Percentiles rank a stretch among this genome's conserved stretches.
Conservation (phyloP, 35 echinoderm and acorn worm species). For the Hemicentrotus pulcherrimus region DNA sequence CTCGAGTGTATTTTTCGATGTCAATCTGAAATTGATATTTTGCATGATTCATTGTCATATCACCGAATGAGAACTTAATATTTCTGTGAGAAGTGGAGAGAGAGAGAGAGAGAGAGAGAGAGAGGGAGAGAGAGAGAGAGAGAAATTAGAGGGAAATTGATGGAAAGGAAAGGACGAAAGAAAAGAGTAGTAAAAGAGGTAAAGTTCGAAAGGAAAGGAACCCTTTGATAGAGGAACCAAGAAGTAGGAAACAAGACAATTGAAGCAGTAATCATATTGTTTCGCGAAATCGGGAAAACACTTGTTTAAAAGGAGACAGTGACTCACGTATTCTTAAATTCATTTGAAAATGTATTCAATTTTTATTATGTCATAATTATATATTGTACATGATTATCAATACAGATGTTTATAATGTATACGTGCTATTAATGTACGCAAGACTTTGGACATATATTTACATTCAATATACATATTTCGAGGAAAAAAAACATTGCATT, state of each 20-base stretch:
- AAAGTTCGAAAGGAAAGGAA: not conserved
- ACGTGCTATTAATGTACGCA: not conserved
- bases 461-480: not conserved
- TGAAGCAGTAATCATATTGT: no score
- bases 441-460: not conserved
- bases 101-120: not conserved
- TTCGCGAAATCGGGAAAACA: no score
- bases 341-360: not conserved
- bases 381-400: not conserved
- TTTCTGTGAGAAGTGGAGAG: not conserved
- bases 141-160: no score
- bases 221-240: no score
- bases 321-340: not conserved
- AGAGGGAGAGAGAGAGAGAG: not conserved
- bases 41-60: not conserved
- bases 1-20: not conserved
- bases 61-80: not conserved
- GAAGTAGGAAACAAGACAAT: no score
- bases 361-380: not conserved
- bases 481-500: not conserved
- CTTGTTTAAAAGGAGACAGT: no score
- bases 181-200: not conserved
- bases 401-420: not conserved
- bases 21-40: not conserved
- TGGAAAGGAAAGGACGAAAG: not conserved